A percentile compares a stretch with the other conserved stretches of the same genome.
Conservation (phyloP, 2,113 vertebrate genomes). For the Istiophorus platypterus region DNA sequence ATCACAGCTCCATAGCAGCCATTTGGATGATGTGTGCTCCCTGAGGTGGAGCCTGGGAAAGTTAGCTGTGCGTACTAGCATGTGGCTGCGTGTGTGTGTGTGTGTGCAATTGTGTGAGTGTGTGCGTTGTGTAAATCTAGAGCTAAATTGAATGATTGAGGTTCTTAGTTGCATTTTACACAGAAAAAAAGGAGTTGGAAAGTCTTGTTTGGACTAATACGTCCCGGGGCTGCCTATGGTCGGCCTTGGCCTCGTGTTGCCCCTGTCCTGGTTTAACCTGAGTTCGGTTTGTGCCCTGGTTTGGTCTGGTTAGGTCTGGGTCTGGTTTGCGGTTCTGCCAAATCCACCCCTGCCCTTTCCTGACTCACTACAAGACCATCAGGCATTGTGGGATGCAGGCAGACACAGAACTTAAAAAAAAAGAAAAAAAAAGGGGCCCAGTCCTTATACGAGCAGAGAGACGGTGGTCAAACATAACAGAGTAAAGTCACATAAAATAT, state of each 20-base stretch:
- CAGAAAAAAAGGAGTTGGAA: slow-evolving; percentile 6
- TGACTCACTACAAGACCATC: slow-evolving; percentile 50
- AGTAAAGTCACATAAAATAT: slow-evolving; percentile 55
- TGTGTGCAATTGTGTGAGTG: slow-evolving; percentile 47
- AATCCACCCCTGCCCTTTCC: slow-evolving; percentile 46
- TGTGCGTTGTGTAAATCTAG: slow-evolving; percentile 19
- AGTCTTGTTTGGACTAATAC: slow-evolving; percentile 1
- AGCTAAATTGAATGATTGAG: slow-evolving; percentile 47
- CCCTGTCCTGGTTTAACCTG: background rate
- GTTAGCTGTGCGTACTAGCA: slow-evolving; percentile 57
- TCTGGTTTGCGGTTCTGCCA: slow-evolving; percentile 22
- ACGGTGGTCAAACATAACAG: slow-evolving; percentile 7
- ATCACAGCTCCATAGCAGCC: slow-evolving; percentile 78
- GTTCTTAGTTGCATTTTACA: slow-evolving; percentile 35
- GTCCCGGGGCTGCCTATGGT: background rate
- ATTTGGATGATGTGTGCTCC: slow-evolving; percentile 76
- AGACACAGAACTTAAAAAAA: slow-evolving; percentile 9
- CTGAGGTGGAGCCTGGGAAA: slow-evolving; percentile 83
- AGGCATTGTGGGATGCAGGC: slow-evolving; percentile 48
- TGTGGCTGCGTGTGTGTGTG: slow-evolving; percentile 32
- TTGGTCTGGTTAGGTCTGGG: slow-evolving; percentile 23
- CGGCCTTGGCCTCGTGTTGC: background rate
- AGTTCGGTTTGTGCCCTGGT: background rate
- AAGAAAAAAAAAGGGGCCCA: too few species aligned
- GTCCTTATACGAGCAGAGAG: slow-evolving; percentile 37